Conservation (phyloP, 2,113 vertebrate genomes). For the Tupaia chinensis region DNA sequence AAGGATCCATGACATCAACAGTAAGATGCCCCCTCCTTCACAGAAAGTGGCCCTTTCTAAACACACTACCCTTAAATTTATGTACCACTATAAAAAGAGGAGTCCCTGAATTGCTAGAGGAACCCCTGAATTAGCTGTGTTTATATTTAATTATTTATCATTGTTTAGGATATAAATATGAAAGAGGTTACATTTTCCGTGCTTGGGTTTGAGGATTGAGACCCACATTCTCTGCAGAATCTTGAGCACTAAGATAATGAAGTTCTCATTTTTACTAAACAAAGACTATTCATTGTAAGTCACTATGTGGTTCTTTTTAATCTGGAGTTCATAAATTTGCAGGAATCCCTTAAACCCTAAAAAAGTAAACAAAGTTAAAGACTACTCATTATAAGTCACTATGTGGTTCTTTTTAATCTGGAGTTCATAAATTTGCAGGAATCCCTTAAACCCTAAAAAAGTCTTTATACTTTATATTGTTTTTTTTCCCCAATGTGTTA, state of each 20-base stretch:
- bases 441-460: too few relatives aligned
- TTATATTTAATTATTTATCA: neutral
- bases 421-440: too few relatives aligned
- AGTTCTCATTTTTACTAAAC: neutral
- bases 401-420: neutral
- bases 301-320: neutral
- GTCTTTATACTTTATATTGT: rapidly evolving
- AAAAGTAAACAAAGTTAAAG: neutral
- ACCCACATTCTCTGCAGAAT: neutral
- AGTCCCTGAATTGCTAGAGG: neutral
- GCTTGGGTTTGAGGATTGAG: neutral
- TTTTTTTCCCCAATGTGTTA: neutral
- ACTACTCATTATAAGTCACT: neutral
- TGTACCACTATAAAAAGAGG: too few relatives aligned
- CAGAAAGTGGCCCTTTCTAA: neutral
- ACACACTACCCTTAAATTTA: neutral
- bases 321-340: neutral
- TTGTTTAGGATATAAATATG: rapidly evolving
- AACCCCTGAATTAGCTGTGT: too few relatives aligned
- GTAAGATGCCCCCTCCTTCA: rapidly evolving
- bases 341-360: too few relatives aligned
- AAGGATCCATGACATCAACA: neutral
- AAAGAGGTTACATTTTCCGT: neutral
- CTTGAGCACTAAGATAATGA: neutral
- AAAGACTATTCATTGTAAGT: neutral